Conservation (phyloP, 2,797 vertebrate species). For the Heliangelus exortis region DNA sequence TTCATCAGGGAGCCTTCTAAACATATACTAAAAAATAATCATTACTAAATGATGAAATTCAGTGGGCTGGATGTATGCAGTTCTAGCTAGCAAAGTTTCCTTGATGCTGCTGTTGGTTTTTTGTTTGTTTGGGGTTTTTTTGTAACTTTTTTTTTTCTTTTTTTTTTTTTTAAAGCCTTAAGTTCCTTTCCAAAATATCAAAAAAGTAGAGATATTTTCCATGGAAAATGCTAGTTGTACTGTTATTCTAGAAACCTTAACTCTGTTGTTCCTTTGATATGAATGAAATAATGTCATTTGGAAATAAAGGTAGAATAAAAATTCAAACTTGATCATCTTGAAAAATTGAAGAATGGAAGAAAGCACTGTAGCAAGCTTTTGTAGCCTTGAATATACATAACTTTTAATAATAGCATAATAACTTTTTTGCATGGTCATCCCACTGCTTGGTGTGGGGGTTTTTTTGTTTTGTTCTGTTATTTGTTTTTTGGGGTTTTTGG, state of each 20-base stretch:
- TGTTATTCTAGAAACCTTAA: neutral
- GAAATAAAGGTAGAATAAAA: neutral
- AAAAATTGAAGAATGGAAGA: neutral
- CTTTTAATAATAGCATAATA: neutral
- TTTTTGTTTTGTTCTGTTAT: no score
- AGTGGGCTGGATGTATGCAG: neutral
- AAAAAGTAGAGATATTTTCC: neutral
- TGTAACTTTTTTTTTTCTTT: neutral
- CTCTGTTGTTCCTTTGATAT: neutral
- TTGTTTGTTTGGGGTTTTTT: neutral
- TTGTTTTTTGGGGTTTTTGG: no score
- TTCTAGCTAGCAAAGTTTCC: neutral
- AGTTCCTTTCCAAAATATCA: neutral
- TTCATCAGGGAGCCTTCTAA: neutral
- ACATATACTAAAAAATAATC: neutral
- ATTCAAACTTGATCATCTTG: neutral
- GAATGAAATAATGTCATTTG: neutral
- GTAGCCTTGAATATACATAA: neutral
- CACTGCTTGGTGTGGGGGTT: neutral
- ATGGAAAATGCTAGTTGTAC: neutral
- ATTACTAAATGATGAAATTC: neutral
- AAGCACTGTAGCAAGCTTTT: neutral
- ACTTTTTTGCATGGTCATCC: neutral
- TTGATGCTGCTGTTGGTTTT: no score
- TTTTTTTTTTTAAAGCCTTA: no score